phyloP scores from a whole-genome alignment of 2,888 invertebrate genomes.

The Romanomermis culicivorax region DNA sequence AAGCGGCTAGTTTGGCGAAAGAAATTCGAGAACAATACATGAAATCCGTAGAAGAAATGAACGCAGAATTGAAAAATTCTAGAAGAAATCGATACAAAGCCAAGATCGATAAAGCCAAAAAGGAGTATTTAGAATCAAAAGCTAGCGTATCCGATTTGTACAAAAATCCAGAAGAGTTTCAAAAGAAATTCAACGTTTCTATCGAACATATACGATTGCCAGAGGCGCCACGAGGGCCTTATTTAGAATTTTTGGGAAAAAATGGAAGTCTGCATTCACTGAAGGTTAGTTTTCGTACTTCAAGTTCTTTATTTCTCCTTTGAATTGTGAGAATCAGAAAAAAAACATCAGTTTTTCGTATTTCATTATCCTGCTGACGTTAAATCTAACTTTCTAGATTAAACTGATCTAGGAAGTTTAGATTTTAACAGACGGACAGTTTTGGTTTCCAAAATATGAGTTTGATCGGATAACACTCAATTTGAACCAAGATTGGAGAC shows the following conservation, averaged over 20 bases:
- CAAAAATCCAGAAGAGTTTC: constrained; percentile 9
- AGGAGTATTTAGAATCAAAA: constrained; percentile 7
- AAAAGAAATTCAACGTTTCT: constrained; percentile 11
- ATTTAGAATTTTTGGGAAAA: not conserved
- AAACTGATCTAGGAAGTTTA: too few species aligned
- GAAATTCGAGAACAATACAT: not conserved
- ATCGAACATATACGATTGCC: constrained; percentile 8
- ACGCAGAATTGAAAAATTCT: not conserved
- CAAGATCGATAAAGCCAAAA: constrained; percentile 10
- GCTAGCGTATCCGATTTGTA: constrained; percentile 11
- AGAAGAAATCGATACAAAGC: constrained; percentile 8
- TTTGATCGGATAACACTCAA: too few species aligned
- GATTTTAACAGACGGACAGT: too few species aligned
- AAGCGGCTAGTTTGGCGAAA: not conserved
- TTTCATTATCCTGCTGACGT: too few species aligned
- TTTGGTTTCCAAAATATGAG: too few species aligned
- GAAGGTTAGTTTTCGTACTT: not conserved
- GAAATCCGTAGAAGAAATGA: not conserved
- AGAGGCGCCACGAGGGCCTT: not conserved
- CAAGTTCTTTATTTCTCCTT: not conserved
- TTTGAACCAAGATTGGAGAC: too few species aligned
- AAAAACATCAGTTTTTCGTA: too few species aligned
- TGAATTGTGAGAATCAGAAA: not conserved
- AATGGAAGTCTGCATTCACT: not conserved
- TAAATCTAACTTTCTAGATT: too few species aligned